A percentile compares a stretch with the other conserved stretches of the same genome.
These are phyloP conservation scores for Tonatia bakeri DNA, from an alignment of 2,113 vertebrate species.

Conservation along the genomic window DNA sequence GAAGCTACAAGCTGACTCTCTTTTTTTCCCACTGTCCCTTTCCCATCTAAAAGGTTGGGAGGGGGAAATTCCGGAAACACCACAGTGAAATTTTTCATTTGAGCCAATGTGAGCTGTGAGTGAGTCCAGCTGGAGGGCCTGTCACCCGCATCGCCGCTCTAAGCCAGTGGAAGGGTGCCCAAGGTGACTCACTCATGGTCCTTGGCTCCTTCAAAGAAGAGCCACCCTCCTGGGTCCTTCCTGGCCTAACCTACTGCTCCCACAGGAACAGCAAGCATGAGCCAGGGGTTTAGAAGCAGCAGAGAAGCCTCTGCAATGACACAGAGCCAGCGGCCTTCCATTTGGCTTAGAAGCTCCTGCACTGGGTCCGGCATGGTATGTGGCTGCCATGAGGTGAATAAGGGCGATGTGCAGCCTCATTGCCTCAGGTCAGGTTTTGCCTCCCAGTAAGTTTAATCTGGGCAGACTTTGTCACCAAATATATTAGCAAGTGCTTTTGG, in stretches of 20 bases:
- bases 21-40: not conserved
- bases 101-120: not conserved
- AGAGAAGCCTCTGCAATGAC: not conserved
- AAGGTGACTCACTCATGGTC: rapidly evolving
- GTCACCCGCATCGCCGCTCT: not conserved
- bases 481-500: not conserved
- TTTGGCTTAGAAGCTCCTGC: not conserved
- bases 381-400: not conserved
- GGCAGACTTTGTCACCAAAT: not conserved
- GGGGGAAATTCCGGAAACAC: not conserved
- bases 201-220: not conserved
- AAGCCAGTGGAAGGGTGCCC: rapidly evolving
- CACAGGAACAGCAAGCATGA: not conserved
- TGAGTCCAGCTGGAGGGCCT: not conserved
- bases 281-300: too few relatives aligned
- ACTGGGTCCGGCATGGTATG: not conserved
- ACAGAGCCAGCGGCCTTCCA: not conserved
- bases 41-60: not conserved
- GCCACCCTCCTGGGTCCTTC: not conserved
- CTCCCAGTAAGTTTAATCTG: not conserved
- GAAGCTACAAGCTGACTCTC: not conserved
- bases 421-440: not conserved
- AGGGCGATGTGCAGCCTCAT: not conserved
- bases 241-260: not conserved
- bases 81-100: not conserved